These are phyloP conservation scores for Borostomias antarcticus DNA, from an alignment of 2,797 vertebrate species.

Conservation along the genomic window DNA sequence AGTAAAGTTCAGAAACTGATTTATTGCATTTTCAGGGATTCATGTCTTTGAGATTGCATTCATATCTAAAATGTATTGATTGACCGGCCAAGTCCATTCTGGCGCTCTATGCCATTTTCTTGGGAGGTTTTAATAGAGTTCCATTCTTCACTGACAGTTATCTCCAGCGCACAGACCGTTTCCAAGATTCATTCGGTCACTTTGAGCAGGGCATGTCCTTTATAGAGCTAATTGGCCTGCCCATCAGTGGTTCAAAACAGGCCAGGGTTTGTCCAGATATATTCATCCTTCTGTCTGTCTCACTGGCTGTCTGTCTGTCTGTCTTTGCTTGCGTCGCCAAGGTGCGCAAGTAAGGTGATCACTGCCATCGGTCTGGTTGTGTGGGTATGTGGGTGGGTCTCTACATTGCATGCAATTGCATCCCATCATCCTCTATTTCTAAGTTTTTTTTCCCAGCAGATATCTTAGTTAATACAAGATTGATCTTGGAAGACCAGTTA, in stretches of 20 bases:
- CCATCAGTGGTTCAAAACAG: slow-evolving; percentile 50
- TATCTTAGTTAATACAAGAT: too few species aligned
- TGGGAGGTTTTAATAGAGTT: slow-evolving; percentile 58
- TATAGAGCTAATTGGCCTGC: slow-evolving; percentile 64
- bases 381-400: too few species aligned
- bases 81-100: slow-evolving; percentile 24
- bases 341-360: too few species aligned
- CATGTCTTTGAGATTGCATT: slow-evolving; percentile 20
- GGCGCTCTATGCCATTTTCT: slow-evolving; percentile 23
- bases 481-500: too few species aligned
- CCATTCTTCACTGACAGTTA: slow-evolving; percentile 61
- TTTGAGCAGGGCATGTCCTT: slow-evolving; percentile 58
- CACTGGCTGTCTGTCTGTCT: too few species aligned
- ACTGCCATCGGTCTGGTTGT: too few species aligned
- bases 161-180: slow-evolving; percentile 54
- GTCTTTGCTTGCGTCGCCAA: too few species aligned
- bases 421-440: too few species aligned
- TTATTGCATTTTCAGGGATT: slow-evolving; percentile 2
- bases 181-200: slow-evolving; percentile 63
- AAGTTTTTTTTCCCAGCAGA: too few species aligned
- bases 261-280: background rate
- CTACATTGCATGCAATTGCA: too few species aligned
- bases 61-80: slow-evolving; percentile 35
- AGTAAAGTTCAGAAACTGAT: background rate
- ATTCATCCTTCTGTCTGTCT: too few species aligned